phyloP scores from a whole-genome alignment of 2,797 vertebrate genomes.

The Enteromius anoplus region DNA sequence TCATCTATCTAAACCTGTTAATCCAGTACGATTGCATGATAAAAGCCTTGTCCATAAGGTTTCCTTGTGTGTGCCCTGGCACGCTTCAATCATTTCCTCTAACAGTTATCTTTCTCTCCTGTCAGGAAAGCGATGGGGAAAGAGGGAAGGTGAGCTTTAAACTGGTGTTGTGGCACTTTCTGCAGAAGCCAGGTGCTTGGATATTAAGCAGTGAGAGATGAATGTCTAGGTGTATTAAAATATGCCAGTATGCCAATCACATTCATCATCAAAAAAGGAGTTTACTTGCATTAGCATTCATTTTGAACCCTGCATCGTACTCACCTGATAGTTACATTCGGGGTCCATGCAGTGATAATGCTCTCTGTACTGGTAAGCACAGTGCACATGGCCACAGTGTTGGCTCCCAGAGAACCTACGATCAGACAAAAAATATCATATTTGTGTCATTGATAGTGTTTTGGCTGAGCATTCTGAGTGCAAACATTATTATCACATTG shows the following conservation, averaged over 20 bases:
- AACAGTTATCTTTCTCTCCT: slow-evolving; percentile 44
- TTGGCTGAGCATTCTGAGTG: neutral
- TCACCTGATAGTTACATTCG: slow-evolving; percentile 99
- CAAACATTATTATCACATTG: slow-evolving; percentile 7
- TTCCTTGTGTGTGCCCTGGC: slow-evolving; percentile 20
- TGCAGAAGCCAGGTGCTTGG: slow-evolving; percentile 41
- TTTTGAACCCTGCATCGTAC: slow-evolving; percentile 6
- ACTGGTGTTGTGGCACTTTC: slow-evolving; percentile 7
- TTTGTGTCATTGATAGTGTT: slow-evolving; percentile 11
- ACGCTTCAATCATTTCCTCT: slow-evolving; percentile 35
- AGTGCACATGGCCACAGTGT: slow-evolving; percentile 98
- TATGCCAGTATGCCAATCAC: slow-evolving; percentile 52
- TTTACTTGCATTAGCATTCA: neutral
- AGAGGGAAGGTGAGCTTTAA: slow-evolving; percentile 26
- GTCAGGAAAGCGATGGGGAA: slow-evolving; percentile 32
- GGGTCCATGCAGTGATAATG: slow-evolving; percentile 99
- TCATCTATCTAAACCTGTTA: slow-evolving; percentile 37
- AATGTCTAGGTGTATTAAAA: slow-evolving; percentile 52
- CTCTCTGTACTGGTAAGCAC: slow-evolving; percentile 98
- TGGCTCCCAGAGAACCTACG: slow-evolving; percentile 98
- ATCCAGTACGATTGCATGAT: slow-evolving; percentile 16
- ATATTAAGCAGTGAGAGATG: slow-evolving; percentile 46
- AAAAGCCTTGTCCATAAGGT: slow-evolving; percentile 4
- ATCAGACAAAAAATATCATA: slow-evolving; percentile 52
- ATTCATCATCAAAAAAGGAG: slow-evolving; percentile 52